A percentile compares a stretch with the other conserved stretches of the same genome.
These are phyloP conservation scores for Drosophila sproati DNA, from an alignment of 1,140 invertebrate genomes.

Conservation along the genomic window DNA sequence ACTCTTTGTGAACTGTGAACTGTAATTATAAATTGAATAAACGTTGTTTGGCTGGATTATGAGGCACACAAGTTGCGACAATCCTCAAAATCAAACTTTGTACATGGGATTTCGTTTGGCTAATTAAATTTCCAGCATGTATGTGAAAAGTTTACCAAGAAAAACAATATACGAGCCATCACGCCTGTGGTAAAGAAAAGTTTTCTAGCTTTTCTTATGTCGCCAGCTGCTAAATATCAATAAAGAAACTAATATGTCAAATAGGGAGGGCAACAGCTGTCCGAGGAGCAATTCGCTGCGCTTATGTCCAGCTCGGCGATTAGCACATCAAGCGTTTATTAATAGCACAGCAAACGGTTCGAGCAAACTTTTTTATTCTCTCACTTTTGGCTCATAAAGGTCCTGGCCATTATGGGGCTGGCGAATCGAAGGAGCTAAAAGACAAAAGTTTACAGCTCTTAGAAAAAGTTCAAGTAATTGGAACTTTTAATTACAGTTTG, in stretches of 20 bases:
- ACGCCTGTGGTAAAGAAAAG: constrained; percentile 37
- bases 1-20: background rate
- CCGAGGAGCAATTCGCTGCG: constrained; percentile 22
- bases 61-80: constrained; percentile 12
- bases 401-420: constrained; percentile 56
- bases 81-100: constrained; percentile 30
- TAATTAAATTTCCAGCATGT: constrained; percentile 67
- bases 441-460: constrained; percentile 71
- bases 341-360: constrained; percentile 58
- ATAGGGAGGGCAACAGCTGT: constrained; percentile 53
- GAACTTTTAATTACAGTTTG: constrained; percentile 72
- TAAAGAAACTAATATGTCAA: constrained; percentile 78
- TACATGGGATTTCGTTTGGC: constrained; percentile 27
- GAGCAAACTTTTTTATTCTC: constrained; percentile 48
- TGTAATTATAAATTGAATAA: constrained; percentile 37
- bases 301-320: constrained; percentile 54
- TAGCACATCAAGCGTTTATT: constrained; percentile 79
- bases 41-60: background rate
- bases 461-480: constrained; percentile 69
- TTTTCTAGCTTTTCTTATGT: constrained; percentile 44
- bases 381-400: constrained; percentile 39
- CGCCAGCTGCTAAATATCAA: constrained; percentile 73
- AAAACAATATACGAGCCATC: constrained; percentile 49
- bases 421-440: constrained; percentile 54
- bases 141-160: constrained; percentile 54